Conservation (phyloP, 2,113 vertebrate species). For the Sterrhoptilus dennistouni region DNA sequence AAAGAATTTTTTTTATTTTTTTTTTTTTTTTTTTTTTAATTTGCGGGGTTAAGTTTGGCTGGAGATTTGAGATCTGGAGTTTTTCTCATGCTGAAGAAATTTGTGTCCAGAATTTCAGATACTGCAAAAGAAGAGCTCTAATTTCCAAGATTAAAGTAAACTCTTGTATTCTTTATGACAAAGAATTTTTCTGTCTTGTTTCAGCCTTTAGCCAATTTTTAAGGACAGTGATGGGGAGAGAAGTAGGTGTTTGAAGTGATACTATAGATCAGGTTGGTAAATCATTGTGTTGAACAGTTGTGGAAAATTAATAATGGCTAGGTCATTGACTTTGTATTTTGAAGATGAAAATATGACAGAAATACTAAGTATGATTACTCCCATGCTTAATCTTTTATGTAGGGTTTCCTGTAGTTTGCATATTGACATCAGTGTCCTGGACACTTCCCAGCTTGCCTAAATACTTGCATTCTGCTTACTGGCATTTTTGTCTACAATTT, state of each 20-base stretch:
- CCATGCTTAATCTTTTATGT: background rate
- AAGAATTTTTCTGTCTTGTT: background rate
- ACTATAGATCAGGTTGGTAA: background rate
- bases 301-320: background rate
- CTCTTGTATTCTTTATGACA: background rate
- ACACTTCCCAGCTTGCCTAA: background rate
- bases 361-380: background rate
- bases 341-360: background rate
- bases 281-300: background rate
- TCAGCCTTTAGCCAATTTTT: background rate
- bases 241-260: background rate
- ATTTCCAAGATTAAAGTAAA: background rate
- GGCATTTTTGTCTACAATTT: background rate
- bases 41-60: background rate
- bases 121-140: background rate
- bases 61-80: background rate
- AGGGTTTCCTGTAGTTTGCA: background rate
- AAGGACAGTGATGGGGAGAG: background rate
- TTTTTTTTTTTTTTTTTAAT: accelerated
- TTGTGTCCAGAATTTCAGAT: background rate
- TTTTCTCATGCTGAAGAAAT: background rate
- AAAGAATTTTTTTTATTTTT: background rate
- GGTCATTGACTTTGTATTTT: background rate
- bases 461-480: background rate
- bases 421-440: background rate